Evolutionary conservation across 2,888 invertebrate species (phyloP).

Genomic region (Lycocerus yunnanus): DNA sequence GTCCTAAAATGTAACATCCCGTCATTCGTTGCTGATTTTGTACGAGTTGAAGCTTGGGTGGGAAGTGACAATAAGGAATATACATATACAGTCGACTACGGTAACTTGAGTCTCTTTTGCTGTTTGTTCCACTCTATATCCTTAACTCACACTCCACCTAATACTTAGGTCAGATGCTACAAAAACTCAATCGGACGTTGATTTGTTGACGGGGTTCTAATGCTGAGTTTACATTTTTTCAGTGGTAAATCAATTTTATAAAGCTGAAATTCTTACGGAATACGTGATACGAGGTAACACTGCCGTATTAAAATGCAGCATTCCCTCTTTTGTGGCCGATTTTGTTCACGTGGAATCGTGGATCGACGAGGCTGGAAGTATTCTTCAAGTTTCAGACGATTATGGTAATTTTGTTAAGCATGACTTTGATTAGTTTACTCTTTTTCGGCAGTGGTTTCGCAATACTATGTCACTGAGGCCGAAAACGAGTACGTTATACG

Average conservation of each 20-base stretch:
- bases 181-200: not conserved
- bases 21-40: conserved; percentile 89
- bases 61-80: conserved; percentile 70
- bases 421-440: conserved; percentile 25
- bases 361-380: conserved; percentile 68
- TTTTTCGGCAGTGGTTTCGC: conserved; percentile 76
- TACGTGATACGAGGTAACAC: conserved; percentile 76
- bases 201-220: too few relatives aligned
- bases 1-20: conserved; percentile 89
- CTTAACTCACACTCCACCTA: not conserved
- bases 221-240: conserved; percentile 39
- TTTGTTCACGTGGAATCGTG: conserved; percentile 73
- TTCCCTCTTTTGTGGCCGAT: conserved; percentile 76
- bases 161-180: not conserved
- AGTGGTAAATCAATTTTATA: conserved; percentile 76
- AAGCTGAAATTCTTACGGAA: conserved; percentile 73
- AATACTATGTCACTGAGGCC: conserved; percentile 88
- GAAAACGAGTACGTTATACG: conserved; percentile 93
- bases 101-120: conserved; percentile 57
- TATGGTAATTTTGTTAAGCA: conserved; percentile 55
- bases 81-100: conserved; percentile 72
- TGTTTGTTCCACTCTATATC: not conserved
- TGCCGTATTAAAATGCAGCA: conserved; percentile 73
- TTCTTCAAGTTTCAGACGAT: conserved; percentile 56
- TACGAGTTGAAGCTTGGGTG: conserved; percentile 84